Base-by-base conservation (phyloP, 2,797 vertebrate species). In the Streptopelia turtur region DNA sequence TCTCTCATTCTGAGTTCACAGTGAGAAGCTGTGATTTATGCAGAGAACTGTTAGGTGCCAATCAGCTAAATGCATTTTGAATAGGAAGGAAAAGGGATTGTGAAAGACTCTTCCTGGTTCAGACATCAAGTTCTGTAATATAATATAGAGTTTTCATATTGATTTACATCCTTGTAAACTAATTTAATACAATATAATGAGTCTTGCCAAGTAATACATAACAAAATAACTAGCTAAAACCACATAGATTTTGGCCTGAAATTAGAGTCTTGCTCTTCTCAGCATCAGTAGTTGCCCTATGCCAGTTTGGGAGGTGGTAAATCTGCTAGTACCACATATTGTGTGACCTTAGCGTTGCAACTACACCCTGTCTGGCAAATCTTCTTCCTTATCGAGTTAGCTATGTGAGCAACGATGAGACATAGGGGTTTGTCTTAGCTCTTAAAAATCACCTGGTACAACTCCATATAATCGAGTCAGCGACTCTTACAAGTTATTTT, bases 301-400 rank as follows among this genome's bases (percentile, higher is more conserved):
- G 7, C 11, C 45, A 9, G 20, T 16, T 8, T 2, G 35, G 50
- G 45, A 71, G 70, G 27, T 0, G 45, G 13, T 6, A 41, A 0
- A 4, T 28, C 59, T 57, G 28, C 33, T 25, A 23, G 0, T 6
- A 8, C 17, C 11, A 61, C 13, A 2, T 0, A 8, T 11, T 3
- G 2, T 0, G 4, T 10, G 37, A 71, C 25, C 31, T 27, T 3
- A 18, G 61, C 4, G 1, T 15, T 31, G 18, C 49, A 31, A 55
- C 24, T 16, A 6, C 3, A 18, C 6, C 31, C 9, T 18, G 0
- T 27, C 8, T 8, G 55, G 25, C 47, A 72, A 55, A 76, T 6
- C 53, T 23, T 17, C 41, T 15, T 63, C 59, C 43, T 56, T 6
- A 24, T 3, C 0, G 3, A 30, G 23, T 6, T 7, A 20, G 33